These are phyloP conservation scores for Cordylochernes scorpioides DNA, from an alignment of 2,888 invertebrate genomes.

Conservation along the genomic window DNA sequence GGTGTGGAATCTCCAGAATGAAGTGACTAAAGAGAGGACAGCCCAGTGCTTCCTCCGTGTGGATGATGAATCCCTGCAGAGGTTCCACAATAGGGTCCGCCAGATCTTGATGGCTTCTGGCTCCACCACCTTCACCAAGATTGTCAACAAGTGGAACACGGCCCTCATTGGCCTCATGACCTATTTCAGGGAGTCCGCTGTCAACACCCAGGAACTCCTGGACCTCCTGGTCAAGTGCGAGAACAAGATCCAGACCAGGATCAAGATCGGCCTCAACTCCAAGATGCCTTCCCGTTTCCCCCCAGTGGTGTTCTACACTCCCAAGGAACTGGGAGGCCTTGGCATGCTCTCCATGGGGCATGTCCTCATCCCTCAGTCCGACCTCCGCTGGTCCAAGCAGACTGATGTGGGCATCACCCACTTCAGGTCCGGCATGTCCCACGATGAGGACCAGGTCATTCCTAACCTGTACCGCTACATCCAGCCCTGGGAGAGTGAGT, in stretches of 20 bases:
- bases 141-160: slow-evolving; percentile 99
- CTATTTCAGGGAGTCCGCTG: slow-evolving; percentile 95
- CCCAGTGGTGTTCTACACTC: slow-evolving; percentile 98
- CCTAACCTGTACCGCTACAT: slow-evolving; percentile 95
- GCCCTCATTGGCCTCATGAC: slow-evolving; percentile 98
- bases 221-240: slow-evolving; percentile 96
- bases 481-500: slow-evolving; percentile 99
- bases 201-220: slow-evolving; percentile 89
- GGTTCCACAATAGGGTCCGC: slow-evolving; percentile 92
- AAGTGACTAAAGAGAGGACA: slow-evolving; percentile 86
- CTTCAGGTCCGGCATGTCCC: slow-evolving; percentile 97
- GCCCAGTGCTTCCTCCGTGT: slow-evolving; percentile 95
- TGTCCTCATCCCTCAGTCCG: slow-evolving; percentile 71
- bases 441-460: slow-evolving; percentile 96
- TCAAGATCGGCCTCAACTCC: slow-evolving; percentile 97
- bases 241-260: slow-evolving; percentile 98
- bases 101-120: slow-evolving; percentile 99
- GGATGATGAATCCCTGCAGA: slow-evolving; percentile 85
- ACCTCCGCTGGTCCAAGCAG: slow-evolving; percentile 85
- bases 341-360: slow-evolving; percentile 99
- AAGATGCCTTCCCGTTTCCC: slow-evolving; percentile 99
- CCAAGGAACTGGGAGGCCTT: slow-evolving; percentile 86
- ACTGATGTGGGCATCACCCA: slow-evolving; percentile 98
- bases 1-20: slow-evolving; percentile 98
- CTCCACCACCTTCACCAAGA: slow-evolving; percentile 95